Base-by-base conservation (phyloP, 2,888 invertebrate species). In the Trachelus iudaicus region DNA sequence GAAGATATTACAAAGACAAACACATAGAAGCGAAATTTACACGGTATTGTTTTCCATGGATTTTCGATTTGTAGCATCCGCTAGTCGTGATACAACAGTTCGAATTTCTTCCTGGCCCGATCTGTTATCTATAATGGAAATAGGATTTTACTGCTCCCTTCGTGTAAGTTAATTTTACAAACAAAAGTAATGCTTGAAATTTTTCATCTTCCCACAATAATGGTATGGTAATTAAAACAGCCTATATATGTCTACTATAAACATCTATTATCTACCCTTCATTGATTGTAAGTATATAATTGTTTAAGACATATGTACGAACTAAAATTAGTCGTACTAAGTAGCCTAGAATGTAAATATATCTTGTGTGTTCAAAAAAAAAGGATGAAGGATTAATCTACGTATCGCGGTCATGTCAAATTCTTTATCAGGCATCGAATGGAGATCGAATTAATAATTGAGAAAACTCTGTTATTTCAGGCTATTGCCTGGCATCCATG, bases 401-500 rank as follows among this genome's bases (percentile, higher is more conserved):
- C 23, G 56, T 56, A 56, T 56, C 9, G 9, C 56, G 23, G 0
- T 15, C 56, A 56, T 15, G 23, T 2, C 2, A 23, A 56, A 6
- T 23, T 56, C 9, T 23, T 56, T 1, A 56, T 23, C 23, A 4
- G 9, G 2, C 6, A 56, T 6, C 9, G 56, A 56, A 71, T 71
- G 33, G 1, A 31, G 31, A 71, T 31, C 31, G 12, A n/a, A 71
- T 31, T 31, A 9, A 71, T 31, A 71, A 71, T 31, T 31, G 31
- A 31, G 2, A 23, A 31, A 71, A 33, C 6, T 30, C n/a, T 74
- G 15, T 13, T 23, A 34, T 81, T 80, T 73, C 81, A 90, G 90
- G 83, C 86, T 2, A 40, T 88, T 11, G 89, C 86, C 4, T 90
- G 90, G 90, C 89, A 90, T 78, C 90, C 90, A 15, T 84, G 87